These are phyloP conservation scores for Apogon talboti DNA, from an alignment of 2,797 vertebrate genomes.

Conservation along the genomic window DNA sequence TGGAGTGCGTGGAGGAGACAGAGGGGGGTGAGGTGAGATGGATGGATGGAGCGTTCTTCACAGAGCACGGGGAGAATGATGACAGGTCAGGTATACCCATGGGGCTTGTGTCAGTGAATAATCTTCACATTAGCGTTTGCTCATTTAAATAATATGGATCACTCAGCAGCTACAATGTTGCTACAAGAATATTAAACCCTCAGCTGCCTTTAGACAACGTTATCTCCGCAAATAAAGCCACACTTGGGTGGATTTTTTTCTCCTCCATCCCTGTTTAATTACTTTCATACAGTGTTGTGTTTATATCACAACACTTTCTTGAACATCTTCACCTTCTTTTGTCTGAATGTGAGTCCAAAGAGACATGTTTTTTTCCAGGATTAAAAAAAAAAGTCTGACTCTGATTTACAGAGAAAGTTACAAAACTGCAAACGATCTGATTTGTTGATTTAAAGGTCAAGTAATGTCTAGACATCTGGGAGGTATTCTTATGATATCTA, in stretches of 20 bases:
- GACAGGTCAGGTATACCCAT: constrained; percentile 64
- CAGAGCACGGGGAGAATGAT: constrained; percentile 62
- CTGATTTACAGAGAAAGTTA: not conserved
- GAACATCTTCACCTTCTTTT: too few relatives aligned
- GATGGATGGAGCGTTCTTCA: constrained; percentile 62
- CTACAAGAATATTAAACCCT: constrained; percentile 53
- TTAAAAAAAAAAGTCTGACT: not conserved
- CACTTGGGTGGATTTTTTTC: not conserved
- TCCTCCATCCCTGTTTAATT: constrained; percentile 1
- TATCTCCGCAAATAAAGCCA: constrained; percentile 20
- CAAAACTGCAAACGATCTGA: not conserved
- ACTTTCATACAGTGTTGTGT: not conserved
- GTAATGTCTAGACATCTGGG: not conserved
- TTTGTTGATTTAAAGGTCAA: not conserved
- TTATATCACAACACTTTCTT: not conserved
- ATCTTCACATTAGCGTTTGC: constrained; percentile 64
- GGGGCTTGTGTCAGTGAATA: constrained; percentile 70
- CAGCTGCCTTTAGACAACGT: constrained; percentile 41
- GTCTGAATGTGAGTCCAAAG: too few relatives aligned
- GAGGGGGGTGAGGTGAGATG: constrained; percentile 50
- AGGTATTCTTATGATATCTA: not conserved
- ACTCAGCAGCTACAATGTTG: constrained; percentile 49
- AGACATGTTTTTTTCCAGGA: not conserved
- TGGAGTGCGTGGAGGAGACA: constrained; percentile 33
- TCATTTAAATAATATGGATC: constrained; percentile 73